Percentiles rank a stretch among this genome's conserved stretches.
Evolutionary conservation across 64 coral and sea anemone species (phyloP).

Genomic region (Hydrozoanthus tunicans): DNA sequence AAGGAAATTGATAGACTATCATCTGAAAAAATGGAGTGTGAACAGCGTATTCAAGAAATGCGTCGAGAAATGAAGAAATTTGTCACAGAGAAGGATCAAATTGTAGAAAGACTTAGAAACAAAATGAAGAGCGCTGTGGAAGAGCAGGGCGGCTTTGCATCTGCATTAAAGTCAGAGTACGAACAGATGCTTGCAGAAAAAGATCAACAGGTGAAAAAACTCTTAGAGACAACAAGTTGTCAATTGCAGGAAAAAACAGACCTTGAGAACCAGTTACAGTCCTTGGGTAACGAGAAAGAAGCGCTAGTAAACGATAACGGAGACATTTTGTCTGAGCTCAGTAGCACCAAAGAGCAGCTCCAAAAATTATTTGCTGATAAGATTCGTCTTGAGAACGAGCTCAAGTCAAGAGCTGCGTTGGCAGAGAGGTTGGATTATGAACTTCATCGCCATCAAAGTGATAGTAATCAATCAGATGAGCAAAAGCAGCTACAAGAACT

Average conservation of each 20-base stretch:
- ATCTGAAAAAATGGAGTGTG: constrained; percentile 73
- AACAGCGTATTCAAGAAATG: constrained; percentile 67
- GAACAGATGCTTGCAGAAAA: constrained; percentile 39
- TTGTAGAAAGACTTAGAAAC: constrained; percentile 56
- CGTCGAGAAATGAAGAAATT: constrained; percentile 73
- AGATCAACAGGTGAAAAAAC: background rate
- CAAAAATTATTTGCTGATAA: constrained; percentile 27
- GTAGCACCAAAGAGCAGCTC: constrained; percentile 13
- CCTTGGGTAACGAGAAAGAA: background rate
- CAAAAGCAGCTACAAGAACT: constrained; percentile 20
- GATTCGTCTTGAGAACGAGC: constrained; percentile 33
- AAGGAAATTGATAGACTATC: constrained; percentile 57
- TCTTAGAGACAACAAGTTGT: background rate
- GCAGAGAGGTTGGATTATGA: constrained; percentile 33
- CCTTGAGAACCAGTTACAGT: constrained; percentile 18
- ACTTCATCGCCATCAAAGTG: background rate
- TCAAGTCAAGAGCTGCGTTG: constrained; percentile 13
- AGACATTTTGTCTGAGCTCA: constrained; percentile 16
- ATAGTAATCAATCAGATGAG: constrained; percentile 25
- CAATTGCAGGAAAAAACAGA: background rate
- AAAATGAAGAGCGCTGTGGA: constrained; percentile 55
- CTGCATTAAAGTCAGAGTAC: constrained; percentile 40
- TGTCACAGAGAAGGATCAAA: constrained; percentile 80
- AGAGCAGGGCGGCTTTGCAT: constrained; percentile 62
- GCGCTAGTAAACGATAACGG: constrained; percentile 2